Evolutionary conservation across 1,140 invertebrate species (phyloP), one percentile per base, ranked within the genome.

Genomic region (Camponotus vicinus): DNA sequence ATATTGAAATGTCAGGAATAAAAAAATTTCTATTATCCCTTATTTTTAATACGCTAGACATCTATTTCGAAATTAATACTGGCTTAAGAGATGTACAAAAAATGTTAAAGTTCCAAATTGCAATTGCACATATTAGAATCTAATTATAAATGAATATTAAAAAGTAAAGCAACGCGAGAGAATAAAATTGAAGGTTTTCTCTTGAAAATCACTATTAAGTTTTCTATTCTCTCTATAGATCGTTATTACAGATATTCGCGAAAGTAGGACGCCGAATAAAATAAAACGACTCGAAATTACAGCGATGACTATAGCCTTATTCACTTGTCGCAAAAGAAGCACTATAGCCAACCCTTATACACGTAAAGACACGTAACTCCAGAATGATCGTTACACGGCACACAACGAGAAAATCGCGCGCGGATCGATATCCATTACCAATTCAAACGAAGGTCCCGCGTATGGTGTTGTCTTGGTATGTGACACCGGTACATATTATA

Each of bases 371-470:
- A 78, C 6, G 32, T 70, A 70, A 21, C 34, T 21, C 9, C 37
- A 4, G 61, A 13, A 69, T 69, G 42, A 55, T 55, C 15, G 73
- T 40, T 57, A 70, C 49, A 37, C 78, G 32, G 61, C 73, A 21
- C 21, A 21, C 21, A 82, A 61, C 57, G 69, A 73, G 67, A 82
- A 73, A 82, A 82, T 82, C 40, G 79, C 18, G 27, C 40, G 40
- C 55, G 40, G 42, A 61, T 82, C 79, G 67, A 73, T 82, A 57
- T 7, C 21, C 37, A 82, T 82, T 82, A 73, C 67, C 55, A 80
- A 82, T 82, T 73, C 79, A 82, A 82, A 82, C 55, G 66, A 80
- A 80, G 66, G 78, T 70, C 6, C 15, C 6, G 37, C 3, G 21
- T 21, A 3, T 49, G 13, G 15, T 18, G 49, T 52, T 52, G 49